phyloP scores from a whole-genome alignment of 2,797 vertebrate genomes.

The Echiichthys vipera region DNA sequence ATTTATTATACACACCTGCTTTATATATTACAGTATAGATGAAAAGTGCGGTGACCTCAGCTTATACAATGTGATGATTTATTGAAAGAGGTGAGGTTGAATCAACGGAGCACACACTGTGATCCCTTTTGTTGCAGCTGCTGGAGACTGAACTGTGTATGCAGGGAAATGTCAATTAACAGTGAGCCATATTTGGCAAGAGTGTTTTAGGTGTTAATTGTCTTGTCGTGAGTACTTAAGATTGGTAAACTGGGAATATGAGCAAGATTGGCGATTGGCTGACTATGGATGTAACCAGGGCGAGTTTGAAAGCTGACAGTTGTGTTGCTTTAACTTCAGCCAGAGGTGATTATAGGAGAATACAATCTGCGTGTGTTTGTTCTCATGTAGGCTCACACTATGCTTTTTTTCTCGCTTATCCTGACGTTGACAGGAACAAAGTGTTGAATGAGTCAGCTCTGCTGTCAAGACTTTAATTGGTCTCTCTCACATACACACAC shows the following conservation, averaged over 20 bases:
- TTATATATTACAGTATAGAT: conserved; percentile 41
- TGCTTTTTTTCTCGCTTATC: conserved; percentile 40
- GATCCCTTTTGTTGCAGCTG: conserved; percentile 24
- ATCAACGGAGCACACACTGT: conserved; percentile 25
- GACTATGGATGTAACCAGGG: conserved; percentile 39
- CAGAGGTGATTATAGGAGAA: conserved; percentile 36
- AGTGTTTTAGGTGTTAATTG: conserved; percentile 52
- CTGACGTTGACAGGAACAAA: conserved; percentile 46
- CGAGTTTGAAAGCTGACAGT: conserved; percentile 40
- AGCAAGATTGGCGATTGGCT: conserved; percentile 36
- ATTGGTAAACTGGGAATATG: conserved; percentile 47
- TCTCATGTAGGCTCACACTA: conserved; percentile 6
- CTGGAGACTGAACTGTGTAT: conserved; percentile 10
- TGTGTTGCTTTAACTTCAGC: conserved; percentile 37
- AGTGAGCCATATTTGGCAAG: conserved; percentile 10
- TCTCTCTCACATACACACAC: not conserved
- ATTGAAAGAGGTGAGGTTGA: conserved; percentile 35
- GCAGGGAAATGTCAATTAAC: conserved; percentile 28
- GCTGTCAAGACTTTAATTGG: conserved; percentile 50
- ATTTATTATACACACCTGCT: conserved; percentile 57
- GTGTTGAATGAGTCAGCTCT: conserved; percentile 47
- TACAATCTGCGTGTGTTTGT: conserved; percentile 16
- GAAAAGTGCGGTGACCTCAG: conserved; percentile 37
- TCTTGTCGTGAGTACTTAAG: conserved; percentile 28
- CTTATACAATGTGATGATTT: conserved; percentile 23